Percentiles rank a stretch among this genome's conserved stretches.
Conservation (phyloP, 2,888 invertebrate species). For the Serripes groenlandicus region DNA sequence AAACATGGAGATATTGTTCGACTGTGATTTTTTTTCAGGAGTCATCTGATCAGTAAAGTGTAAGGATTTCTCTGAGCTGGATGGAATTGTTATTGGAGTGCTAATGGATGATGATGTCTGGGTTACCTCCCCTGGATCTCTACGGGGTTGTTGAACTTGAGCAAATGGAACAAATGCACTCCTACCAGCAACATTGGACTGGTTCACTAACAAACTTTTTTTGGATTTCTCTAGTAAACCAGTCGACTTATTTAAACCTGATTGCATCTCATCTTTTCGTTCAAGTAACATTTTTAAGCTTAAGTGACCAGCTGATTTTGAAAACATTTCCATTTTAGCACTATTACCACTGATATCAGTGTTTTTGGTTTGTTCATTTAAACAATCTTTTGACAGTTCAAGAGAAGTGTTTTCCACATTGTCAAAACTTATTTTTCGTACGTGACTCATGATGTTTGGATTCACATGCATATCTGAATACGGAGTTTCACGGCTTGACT, state of each 20-base stretch:
- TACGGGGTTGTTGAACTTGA: conserved; percentile 61
- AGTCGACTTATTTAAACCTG: conserved; percentile 57
- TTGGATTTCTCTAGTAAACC: conserved; percentile 56
- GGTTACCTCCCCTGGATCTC: conserved; percentile 32
- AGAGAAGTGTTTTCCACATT: not conserved
- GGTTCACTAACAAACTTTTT: conserved; percentile 56
- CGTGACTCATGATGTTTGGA: conserved; percentile 31
- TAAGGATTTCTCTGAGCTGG: conserved; percentile 11
- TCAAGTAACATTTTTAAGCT: conserved; percentile 60
- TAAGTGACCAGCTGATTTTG: conserved; percentile 55
- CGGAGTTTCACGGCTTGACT: conserved; percentile 43
- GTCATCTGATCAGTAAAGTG: conserved; percentile 1
- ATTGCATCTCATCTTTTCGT: conserved; percentile 34
- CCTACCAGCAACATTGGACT: conserved; percentile 68
- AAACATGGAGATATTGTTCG: conserved; percentile 29
- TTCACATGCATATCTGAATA: conserved; percentile 47
- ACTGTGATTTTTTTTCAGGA: conserved; percentile 24
- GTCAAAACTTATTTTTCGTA: conserved; percentile 61
- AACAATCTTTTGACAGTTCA: not conserved
- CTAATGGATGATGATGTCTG: conserved; percentile 30
- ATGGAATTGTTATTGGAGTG: conserved; percentile 50
- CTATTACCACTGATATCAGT: not conserved
- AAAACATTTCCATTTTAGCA: conserved; percentile 37
- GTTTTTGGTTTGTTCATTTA: not conserved
- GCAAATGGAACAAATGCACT: conserved; percentile 84